A percentile compares a stretch with the other conserved stretches of the same genome.
phyloP scores from a whole-genome alignment of 2,113 vertebrate genomes.

The Motacilla tschutschensis region DNA sequence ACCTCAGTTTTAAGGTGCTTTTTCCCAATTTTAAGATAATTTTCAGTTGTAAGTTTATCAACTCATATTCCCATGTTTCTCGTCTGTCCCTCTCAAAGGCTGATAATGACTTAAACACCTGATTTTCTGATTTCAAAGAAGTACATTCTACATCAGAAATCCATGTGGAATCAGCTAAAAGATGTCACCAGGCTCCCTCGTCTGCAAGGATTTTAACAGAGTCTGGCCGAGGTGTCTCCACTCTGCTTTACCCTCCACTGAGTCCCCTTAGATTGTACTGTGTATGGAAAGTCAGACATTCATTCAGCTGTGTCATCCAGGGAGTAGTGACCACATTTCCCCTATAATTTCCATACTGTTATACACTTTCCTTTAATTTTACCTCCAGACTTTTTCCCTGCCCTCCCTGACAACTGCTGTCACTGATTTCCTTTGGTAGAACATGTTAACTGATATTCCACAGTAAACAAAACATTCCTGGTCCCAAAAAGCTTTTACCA shows the following conservation, averaged over 20 bases:
- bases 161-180: neutral
- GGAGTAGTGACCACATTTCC: neutral
- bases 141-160: neutral
- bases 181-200: neutral
- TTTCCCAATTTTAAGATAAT: neutral
- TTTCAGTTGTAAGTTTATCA: neutral
- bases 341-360: neutral
- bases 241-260: neutral
- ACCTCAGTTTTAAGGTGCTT: neutral
- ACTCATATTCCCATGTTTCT: accelerated
- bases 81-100: neutral
- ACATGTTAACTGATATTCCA: neutral
- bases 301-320: neutral
- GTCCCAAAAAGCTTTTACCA: neutral
- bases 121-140: neutral
- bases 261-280: neutral
- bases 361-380: neutral
- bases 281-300: neutral
- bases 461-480: neutral
- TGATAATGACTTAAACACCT: neutral
- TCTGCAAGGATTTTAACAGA: neutral
- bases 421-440: neutral
- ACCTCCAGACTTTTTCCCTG: neutral
- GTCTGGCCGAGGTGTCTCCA: neutral
- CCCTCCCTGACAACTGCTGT: neutral